Percentiles rank a stretch among this genome's conserved stretches.
Conservation (phyloP, 1,140 invertebrate genomes). For the Macrobrachium rosenbergii region DNA sequence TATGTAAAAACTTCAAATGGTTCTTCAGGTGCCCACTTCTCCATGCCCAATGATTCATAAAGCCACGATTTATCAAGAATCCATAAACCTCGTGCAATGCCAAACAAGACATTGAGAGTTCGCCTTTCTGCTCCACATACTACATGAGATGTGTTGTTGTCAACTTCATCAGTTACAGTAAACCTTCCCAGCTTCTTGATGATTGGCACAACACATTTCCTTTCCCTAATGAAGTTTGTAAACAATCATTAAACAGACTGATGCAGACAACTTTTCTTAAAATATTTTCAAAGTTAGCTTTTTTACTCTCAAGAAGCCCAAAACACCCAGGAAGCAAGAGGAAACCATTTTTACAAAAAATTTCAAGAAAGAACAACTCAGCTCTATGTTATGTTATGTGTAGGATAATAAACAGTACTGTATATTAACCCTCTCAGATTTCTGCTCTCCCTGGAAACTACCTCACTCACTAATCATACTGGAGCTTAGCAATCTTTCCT, state of each 20-base stretch:
- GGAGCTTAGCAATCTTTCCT: too few relatives aligned
- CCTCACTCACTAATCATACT: too few relatives aligned
- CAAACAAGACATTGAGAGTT: constrained; percentile 39
- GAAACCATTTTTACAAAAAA: too few relatives aligned
- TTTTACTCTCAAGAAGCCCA: too few relatives aligned
- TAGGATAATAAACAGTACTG: too few relatives aligned
- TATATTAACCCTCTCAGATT: too few relatives aligned
- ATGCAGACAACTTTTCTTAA: too few relatives aligned
- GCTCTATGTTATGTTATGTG: too few relatives aligned
- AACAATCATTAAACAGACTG: background rate
- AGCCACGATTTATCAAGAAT: constrained; percentile 38
- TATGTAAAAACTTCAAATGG: constrained; percentile 39
- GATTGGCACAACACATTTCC: constrained; percentile 14
- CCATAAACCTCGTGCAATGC: constrained; percentile 50
- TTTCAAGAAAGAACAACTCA: too few relatives aligned
- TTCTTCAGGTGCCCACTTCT: constrained; percentile 54
- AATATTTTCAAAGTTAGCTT: too few relatives aligned
- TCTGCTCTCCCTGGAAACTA: too few relatives aligned
- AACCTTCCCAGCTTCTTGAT: constrained; percentile 35
- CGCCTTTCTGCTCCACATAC: constrained; percentile 55
- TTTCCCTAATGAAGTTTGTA: constrained; percentile 32
- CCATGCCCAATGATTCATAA: constrained; percentile 42
- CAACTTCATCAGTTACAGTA: constrained; percentile 2
- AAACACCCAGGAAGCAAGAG: too few relatives aligned
- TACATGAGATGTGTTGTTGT: constrained; percentile 41